These are phyloP conservation scores for Drosophila kanapiae DNA, from an alignment of 1,140 invertebrate species.

Conservation along the genomic window DNA sequence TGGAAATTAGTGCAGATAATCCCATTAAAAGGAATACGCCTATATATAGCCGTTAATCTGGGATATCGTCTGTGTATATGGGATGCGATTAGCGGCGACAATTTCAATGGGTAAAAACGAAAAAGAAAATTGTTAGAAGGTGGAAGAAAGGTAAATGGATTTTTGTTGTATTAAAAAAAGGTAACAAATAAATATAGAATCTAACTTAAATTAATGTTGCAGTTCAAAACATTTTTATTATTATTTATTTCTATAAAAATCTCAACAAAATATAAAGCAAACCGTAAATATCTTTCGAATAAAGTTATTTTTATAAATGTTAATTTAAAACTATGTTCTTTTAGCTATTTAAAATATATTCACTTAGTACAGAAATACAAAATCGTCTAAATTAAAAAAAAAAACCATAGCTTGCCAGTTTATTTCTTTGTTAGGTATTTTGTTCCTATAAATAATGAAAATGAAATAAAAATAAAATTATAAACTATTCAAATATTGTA, in stretches of 20 bases:
- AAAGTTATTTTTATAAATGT: too few relatives aligned
- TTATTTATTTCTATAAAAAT: too few relatives aligned
- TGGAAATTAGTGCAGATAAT: conserved; percentile 62
- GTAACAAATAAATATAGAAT: not conserved
- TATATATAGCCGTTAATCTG: conserved; percentile 18
- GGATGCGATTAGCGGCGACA: not conserved
- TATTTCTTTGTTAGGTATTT: not conserved
- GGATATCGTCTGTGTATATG: conserved; percentile 5
- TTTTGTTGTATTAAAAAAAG: not conserved
- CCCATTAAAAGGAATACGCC: conserved; percentile 37
- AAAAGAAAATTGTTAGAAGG: not conserved
- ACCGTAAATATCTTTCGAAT: too few relatives aligned
- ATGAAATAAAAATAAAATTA: not conserved
- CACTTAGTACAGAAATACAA: too few relatives aligned
- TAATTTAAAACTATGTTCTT: too few relatives aligned
- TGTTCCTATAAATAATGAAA: not conserved
- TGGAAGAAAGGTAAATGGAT: too few relatives aligned
- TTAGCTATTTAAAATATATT: too few relatives aligned
- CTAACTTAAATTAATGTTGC: too few relatives aligned
- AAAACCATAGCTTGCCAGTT: too few relatives aligned
- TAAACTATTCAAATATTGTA: not conserved
- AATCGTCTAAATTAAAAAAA: not conserved
- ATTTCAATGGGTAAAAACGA: not conserved
- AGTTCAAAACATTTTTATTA: too few relatives aligned
- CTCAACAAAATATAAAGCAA: too few relatives aligned